Conservation (phyloP, 2,888 invertebrate species). For the Rhingia campestris region DNA sequence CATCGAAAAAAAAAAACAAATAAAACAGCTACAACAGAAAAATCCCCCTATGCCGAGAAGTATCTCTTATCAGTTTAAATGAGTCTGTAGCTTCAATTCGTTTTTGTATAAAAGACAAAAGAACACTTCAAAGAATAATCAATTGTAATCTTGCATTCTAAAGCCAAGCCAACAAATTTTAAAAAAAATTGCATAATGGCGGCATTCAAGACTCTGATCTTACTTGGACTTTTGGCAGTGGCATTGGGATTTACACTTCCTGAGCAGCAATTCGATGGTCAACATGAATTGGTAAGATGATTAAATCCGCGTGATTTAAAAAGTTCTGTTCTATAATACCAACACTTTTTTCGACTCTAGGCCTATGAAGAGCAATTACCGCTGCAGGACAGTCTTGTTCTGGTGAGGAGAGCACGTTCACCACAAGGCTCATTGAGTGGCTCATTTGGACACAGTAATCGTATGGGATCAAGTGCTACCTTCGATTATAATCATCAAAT, state of each 20-base stretch:
- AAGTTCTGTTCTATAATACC: background rate
- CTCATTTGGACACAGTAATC: constrained; percentile 4
- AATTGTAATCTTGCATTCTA: constrained; percentile 12
- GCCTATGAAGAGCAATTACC: constrained; percentile 10
- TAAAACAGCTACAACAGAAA: too few relatives aligned
- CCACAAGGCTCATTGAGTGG: constrained; percentile 5
- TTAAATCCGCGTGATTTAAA: background rate
- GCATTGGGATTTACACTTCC: constrained; percentile 34
- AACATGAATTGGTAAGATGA: background rate
- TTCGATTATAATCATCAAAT: background rate
- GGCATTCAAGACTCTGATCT: constrained; percentile 39
- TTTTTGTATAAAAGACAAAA: background rate
- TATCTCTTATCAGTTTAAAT: too few relatives aligned
- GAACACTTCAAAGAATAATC: constrained; percentile 11
- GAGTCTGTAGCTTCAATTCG: too few relatives aligned
- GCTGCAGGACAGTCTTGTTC: constrained; percentile 17
- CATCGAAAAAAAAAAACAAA: too few relatives aligned
- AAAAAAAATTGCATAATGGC: background rate
- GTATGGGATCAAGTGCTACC: constrained; percentile 6
- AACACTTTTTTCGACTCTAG: background rate
- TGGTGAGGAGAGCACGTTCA: constrained; percentile 1
- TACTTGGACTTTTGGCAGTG: constrained; percentile 33
- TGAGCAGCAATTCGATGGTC: constrained; percentile 1
- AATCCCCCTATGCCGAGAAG: too few relatives aligned
- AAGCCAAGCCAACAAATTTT: background rate